Base-by-base conservation (phyloP, 2,797 vertebrate genomes). In the Protosalanx chinensis region DNA sequence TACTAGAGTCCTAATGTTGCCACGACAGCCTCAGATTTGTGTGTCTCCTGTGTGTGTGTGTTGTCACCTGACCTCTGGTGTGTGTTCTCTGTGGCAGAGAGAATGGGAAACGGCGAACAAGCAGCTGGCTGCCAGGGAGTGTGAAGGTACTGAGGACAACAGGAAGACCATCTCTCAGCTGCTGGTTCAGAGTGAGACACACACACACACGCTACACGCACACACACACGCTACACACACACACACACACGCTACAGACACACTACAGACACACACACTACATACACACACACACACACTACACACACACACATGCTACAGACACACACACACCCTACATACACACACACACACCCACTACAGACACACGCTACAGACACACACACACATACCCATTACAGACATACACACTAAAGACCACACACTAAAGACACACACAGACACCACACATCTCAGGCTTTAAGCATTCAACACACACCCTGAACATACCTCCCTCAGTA, bases 91-190 rank as follows among this genome's bases (percentile, higher is more conserved):
- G 67, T 84, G 85, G 70, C 88, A 99, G 97, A 99, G 46, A 96
- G 97, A 6, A 96, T 99, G 94, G 94, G 97, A 99, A 80, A 96
- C 95, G 0, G 96, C 96, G 73, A 98, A 98, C 84, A 99, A 98
- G 88, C 97, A 99, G 82, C 95, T 99, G 0, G 94, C 96, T 0
- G 93, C 95, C 76, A 98, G 97, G 85, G 97, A 98, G 75, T 97
- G 95, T 73, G 97, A 98, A 5, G 95, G 95, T 0, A 96, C 96
- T 0, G 97, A 99, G 76, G 96, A 99, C 89, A 98, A 96, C 90
- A 93, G 95, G 73, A 98, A 98, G 88, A 98, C 96, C 84, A 98
- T 99, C 87, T 96, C 96, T 56, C 96, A 99, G 82, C 94, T 99
- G 76, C 94, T 97, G 75, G 86, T 93, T 74, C 96, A 99, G 87